These are phyloP conservation scores for Ariopsis seemanni DNA, from an alignment of 2,113 vertebrate genomes.

Conservation along the genomic window DNA sequence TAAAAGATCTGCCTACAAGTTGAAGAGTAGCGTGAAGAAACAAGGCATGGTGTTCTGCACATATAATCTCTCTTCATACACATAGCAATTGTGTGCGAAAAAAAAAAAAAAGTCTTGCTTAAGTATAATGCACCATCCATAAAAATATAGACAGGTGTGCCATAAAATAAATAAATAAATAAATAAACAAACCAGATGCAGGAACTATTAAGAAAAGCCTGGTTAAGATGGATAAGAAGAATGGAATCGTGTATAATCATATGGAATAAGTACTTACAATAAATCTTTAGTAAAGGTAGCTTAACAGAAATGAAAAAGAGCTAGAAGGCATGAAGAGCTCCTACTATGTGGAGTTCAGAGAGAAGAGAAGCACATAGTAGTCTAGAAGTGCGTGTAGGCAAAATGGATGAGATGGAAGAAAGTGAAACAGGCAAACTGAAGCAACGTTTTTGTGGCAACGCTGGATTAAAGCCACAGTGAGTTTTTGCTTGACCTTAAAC, in stretches of 20 bases:
- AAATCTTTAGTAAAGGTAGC: background rate
- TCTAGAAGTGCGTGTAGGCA: background rate
- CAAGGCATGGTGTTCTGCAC: slow-evolving; percentile 4
- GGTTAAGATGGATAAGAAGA: background rate
- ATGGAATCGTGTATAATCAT: background rate
- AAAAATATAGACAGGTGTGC: background rate
- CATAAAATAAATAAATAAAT: slow-evolving; percentile 29
- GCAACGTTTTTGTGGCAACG: background rate
- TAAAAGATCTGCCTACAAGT: background rate
- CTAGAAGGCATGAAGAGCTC: background rate
- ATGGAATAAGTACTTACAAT: slow-evolving; percentile 4
- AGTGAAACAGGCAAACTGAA: background rate
- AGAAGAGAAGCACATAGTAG: background rate
- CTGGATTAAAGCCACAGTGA: background rate
- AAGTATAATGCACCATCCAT: slow-evolving; percentile 13
- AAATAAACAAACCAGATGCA: slow-evolving; percentile 6
- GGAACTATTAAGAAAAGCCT: background rate
- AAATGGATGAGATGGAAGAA: background rate
- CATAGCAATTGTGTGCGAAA: background rate
- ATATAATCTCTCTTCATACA: slow-evolving; percentile 25
- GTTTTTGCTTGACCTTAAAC: background rate
- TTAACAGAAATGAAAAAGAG: background rate
- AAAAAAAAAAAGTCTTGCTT: background rate
- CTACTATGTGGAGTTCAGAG: background rate
- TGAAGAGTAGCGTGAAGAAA: slow-evolving; percentile 5